phyloP scores from a whole-genome alignment of 2,113 vertebrate genomes.

The Bucco capensis region DNA sequence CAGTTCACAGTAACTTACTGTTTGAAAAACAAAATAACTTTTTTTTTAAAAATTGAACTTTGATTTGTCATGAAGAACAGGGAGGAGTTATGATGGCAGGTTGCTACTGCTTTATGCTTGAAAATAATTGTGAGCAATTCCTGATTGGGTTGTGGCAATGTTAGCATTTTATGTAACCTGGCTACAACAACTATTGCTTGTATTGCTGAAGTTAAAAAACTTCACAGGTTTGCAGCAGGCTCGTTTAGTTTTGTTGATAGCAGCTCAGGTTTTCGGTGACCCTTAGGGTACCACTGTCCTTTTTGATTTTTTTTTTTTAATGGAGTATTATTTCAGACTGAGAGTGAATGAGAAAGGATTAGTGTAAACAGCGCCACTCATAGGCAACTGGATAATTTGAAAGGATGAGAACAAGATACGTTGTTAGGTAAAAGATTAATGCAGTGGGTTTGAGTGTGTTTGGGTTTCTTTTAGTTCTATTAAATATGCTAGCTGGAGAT shows the following conservation, averaged over 20 bases:
- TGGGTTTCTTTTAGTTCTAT: background rate
- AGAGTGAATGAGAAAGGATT: background rate
- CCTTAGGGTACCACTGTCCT: background rate
- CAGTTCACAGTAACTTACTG: background rate
- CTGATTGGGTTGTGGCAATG: background rate
- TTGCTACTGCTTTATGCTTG: background rate
- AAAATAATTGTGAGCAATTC: background rate
- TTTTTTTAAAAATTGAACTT: background rate
- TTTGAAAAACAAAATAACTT: background rate
- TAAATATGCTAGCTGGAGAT: background rate
- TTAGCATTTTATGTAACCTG: background rate
- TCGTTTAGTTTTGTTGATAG: background rate
- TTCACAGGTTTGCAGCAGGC: background rate
- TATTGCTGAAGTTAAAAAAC: background rate
- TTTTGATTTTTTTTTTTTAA: background rate
- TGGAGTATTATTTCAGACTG: background rate
- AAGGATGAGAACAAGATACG: background rate
- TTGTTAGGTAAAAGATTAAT: background rate
- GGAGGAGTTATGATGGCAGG: background rate
- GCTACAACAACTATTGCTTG: background rate
- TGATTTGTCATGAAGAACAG: background rate
- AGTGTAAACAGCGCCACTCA: background rate
- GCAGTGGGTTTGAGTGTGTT: background rate
- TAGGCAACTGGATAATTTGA: rapidly evolving
- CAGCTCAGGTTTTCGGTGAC: background rate